Evolutionary conservation across 2,113 vertebrate species (phyloP), one percentile per base, ranked within the genome.

Genomic region (Cyprinodon brontotheroides): DNA sequence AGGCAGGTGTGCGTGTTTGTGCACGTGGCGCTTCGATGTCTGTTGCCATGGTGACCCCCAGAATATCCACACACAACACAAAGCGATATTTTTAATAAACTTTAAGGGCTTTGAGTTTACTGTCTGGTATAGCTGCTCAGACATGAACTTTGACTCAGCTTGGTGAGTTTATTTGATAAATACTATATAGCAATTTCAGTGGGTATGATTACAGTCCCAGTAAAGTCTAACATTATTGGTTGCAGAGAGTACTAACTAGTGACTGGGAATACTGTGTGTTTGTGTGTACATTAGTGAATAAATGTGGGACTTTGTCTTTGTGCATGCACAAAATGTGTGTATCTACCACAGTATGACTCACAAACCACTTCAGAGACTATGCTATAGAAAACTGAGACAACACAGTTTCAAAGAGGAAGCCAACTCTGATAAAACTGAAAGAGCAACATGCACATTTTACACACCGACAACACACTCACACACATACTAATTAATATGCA

Each of bases 341-440:
- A 86, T 90, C 92, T 82, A 91, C 89, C 92, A 90, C 89, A 89
- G 53, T 65, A 84, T 91, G 90, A 93, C 82, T 91, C 87, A 90
- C 50, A 86, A 86, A 85, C 92, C 93, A 92, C 93, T 92, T 91
- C 91, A 92, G 81, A 93, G 78, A 81, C 81, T 67, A 38, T 78
- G 84, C 78, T 84, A 87, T 78, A 81, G 84, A 89, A 92, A 88
- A 90, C 75, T 84, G 84, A 92, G 91, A 92, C 86, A 89, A 89
- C 88, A 83, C 84, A 86, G 90, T 93, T 93, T 94, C 91, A 89
- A 71, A 93, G 84, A 92, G 93, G 90, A 94, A 93, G 85, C 86
- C 83, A 86, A 84, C 80, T 78, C 68, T 87, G 89, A 91, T 86
- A 90, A 82, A 83, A 75, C 87, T 87, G 69, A 91, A 71, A 86